Conservation (phyloP, 2,113 vertebrate genomes). For the Calyptommatus sinebrachiatus region DNA sequence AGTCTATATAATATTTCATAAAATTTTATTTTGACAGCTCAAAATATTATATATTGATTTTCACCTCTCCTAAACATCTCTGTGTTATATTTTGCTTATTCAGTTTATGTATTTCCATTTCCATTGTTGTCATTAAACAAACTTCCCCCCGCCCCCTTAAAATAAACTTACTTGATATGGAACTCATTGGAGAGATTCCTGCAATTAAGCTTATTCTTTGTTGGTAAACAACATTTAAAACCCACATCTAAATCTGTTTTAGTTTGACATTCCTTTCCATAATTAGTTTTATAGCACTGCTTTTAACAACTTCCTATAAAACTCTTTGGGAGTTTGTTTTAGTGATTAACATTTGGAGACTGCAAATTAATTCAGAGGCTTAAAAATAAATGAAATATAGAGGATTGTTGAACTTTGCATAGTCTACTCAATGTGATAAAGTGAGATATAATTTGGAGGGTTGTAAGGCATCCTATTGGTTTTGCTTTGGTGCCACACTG, state of each 20-base stretch:
- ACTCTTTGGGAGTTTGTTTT: not conserved
- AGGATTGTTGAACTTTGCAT: not conserved
- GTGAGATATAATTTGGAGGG: too few relatives aligned
- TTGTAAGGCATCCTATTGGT: too few relatives aligned
- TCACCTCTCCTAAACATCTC: too few relatives aligned
- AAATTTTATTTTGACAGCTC: too few relatives aligned
- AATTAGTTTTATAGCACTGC: constrained; percentile 14
- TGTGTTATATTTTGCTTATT: too few relatives aligned
- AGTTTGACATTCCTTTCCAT: constrained; percentile 2
- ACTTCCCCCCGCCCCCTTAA: constrained; percentile 4
- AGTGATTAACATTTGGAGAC: constrained; percentile 13
- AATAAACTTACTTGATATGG: not conserved
- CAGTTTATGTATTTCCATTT: not conserved
- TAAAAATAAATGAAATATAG: not conserved
- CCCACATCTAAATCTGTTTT: not conserved
- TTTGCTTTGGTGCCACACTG: too few relatives aligned
- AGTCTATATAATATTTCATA: too few relatives aligned
- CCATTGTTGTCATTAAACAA: not conserved
- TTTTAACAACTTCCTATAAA: constrained; percentile 9
- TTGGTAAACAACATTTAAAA: constrained; percentile 13
- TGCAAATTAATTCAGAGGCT: constrained; percentile 6
- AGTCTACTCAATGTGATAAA: not conserved
- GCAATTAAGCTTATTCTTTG: not conserved
- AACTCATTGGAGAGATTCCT: not conserved
- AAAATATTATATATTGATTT: too few relatives aligned